Evolutionary conservation across 2,888 invertebrate species (phyloP), one percentile per base, ranked within the genome.

Genomic region (Parascotia fuliginaria): DNA sequence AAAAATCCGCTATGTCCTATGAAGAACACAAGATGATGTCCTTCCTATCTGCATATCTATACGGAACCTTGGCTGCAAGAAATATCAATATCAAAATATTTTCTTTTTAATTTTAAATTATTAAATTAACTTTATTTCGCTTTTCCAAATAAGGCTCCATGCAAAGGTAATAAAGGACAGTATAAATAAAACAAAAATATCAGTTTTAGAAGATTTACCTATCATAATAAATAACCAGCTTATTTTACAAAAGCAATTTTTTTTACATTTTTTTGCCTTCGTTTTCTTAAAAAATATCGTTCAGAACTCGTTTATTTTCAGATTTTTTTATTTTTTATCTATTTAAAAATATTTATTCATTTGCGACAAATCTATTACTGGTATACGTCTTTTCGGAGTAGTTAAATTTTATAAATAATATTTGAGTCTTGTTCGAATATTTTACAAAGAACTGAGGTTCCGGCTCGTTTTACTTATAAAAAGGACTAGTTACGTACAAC

Each of bases 181-280:
- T 31, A 7, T 2, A 71, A 85, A 81, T 78, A 81, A 85, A 83
- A 84, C 66, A 75, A 61, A 50, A 49, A 43, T 50, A 42, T 38
- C 65, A 77, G 74, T 79, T 87, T 85, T 77, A 77, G 79, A 89
- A 88, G 84, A 83, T 88, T 89, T 86, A 85, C 85, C 87, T 89
- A 88, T 79, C 77, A 74, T 83, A 90, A 89, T 89, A 91, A 89
- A 90, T 90, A 90, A 90, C 85, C 84, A 83, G 83, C 85, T 77
- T 88, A 88, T 79, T 85, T 83, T 87, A 90, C 82, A 89, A 89
- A 87, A 89, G 86, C 84, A 75, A 79, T 53, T 45, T 63, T 70
- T 57, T 42, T 68, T 74, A 76, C 79, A 85, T 69, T 79, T 82
- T 75, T 82, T 75, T 48, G 56, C 47, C 37, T 60, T 46, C 39